Evolutionary conservation across 2,113 vertebrate genomes (phyloP).

Genomic region (Canis aureus): DNA sequence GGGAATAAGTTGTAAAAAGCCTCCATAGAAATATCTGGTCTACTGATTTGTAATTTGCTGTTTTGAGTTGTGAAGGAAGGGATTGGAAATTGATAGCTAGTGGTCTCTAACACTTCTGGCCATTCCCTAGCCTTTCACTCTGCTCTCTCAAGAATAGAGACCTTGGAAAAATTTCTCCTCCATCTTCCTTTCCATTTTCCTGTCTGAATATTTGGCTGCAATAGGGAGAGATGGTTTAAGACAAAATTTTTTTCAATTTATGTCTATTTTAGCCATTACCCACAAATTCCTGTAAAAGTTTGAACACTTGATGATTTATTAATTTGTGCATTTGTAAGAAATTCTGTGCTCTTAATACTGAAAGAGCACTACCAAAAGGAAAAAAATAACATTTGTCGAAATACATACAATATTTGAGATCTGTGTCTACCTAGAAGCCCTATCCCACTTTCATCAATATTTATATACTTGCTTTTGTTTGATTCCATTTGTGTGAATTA

Average conservation of each 20-base stretch:
- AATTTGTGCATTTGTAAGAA: neutral
- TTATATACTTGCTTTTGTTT: conserved; percentile 53
- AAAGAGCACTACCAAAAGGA: neutral
- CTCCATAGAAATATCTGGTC: conserved; percentile 30
- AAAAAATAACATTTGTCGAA: neutral
- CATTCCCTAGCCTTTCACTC: neutral
- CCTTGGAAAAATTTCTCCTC: neutral
- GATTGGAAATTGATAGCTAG: neutral
- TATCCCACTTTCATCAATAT: conserved; percentile 2
- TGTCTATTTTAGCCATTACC: neutral
- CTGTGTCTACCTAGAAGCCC: neutral
- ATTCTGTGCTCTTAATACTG: neutral
- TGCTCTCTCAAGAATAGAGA: neutral
- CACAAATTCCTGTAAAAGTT: neutral
- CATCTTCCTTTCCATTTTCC: neutral
- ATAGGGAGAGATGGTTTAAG: neutral
- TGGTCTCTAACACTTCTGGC: neutral
- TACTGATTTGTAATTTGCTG: neutral
- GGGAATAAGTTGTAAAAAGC: conserved; percentile 30
- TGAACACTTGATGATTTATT: neutral
- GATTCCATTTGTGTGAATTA: neutral
- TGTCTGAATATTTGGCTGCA: neutral
- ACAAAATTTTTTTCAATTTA: neutral
- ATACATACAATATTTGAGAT: neutral
- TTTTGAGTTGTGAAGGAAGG: neutral